Conservation (phyloP, 2,113 vertebrate species). For the Corapipo altera region DNA sequence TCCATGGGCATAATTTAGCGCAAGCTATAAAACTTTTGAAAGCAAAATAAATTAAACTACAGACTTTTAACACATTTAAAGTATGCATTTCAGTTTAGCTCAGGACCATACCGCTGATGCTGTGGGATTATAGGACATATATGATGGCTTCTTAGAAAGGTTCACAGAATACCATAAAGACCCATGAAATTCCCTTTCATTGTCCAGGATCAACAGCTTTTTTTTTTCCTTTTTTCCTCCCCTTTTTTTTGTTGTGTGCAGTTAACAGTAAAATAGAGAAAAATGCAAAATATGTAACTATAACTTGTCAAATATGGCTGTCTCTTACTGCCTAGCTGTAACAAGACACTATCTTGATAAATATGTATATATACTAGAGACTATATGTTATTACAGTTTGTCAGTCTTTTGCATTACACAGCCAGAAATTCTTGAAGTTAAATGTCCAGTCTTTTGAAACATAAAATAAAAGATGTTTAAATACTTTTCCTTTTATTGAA, state of each 20-base stretch:
- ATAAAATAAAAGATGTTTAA: constrained; percentile 58
- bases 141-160: background rate
- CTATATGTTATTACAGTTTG: constrained; percentile 44
- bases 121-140: background rate
- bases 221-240: background rate
- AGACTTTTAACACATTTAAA: background rate
- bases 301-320: background rate
- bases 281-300: background rate
- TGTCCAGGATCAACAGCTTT: background rate
- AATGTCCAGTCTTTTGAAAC: constrained; percentile 59
- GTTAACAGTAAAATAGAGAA: background rate
- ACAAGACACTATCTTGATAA: background rate
- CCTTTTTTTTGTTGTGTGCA: background rate
- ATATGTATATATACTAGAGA: background rate
- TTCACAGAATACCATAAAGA: background rate
- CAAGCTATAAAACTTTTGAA: background rate
- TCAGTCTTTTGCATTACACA: constrained; percentile 29
- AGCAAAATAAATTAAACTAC: background rate
- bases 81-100: background rate
- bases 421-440: constrained; percentile 48
- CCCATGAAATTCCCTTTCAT: background rate
- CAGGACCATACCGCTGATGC: background rate
- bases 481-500: constrained; percentile 61
- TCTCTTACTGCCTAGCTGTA: background rate
- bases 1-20: background rate